Evolutionary conservation across 2,113 vertebrate genomes (phyloP).

Genomic region (Chaetorhynchus papuensis): DNA sequence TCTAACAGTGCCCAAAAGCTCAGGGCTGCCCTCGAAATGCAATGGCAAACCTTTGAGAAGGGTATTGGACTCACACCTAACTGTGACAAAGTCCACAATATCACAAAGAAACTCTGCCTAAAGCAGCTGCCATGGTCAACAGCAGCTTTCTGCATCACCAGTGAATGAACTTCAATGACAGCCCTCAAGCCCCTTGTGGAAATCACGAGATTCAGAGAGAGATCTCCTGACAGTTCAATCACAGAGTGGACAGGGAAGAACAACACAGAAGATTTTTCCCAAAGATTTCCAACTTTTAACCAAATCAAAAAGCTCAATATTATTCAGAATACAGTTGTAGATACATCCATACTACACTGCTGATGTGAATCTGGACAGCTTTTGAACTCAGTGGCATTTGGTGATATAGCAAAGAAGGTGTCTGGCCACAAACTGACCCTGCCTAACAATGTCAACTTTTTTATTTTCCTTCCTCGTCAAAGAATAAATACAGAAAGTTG

Average conservation of each 20-base stretch:
- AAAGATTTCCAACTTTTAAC: background rate
- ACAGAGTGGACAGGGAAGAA: background rate
- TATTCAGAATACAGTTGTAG: background rate
- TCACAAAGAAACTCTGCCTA: background rate
- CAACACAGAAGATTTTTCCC: accelerated
- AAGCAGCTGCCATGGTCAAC: background rate
- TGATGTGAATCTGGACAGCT: background rate
- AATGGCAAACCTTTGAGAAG: background rate
- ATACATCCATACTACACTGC: background rate
- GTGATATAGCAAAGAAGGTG: background rate
- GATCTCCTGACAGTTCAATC: background rate
- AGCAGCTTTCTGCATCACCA: background rate
- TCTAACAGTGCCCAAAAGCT: background rate
- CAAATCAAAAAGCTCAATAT: background rate
- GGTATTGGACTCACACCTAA: background rate
- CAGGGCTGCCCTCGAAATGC: background rate
- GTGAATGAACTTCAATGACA: background rate
- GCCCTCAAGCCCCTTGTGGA: background rate
- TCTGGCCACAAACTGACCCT: background rate
- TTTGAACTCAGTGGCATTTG: background rate
- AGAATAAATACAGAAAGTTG: background rate
- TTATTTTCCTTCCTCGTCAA: background rate
- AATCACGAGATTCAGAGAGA: background rate
- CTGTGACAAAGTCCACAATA: background rate
- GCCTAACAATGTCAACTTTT: background rate